Conservation (phyloP, 35 echinoderm and acorn worm genomes). For the Acanthaster planci region DNA sequence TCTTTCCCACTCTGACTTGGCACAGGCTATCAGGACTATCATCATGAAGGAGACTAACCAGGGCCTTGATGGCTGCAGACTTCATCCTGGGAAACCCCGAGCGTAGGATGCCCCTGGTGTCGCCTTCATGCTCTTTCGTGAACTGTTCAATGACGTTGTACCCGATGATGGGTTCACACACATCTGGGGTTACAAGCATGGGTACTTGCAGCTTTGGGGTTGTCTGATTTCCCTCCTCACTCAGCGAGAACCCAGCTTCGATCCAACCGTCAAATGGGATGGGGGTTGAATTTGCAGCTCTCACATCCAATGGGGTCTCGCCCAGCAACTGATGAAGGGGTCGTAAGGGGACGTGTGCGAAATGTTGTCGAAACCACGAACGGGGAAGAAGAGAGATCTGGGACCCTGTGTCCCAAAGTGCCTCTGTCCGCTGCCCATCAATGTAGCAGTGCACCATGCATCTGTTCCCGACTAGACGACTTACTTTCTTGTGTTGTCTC, state of each 20-base stretch:
- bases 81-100: background rate
- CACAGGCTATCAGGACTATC: background rate
- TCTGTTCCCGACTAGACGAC: background rate
- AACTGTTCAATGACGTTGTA: background rate
- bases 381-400: background rate
- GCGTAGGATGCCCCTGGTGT: background rate
- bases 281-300: background rate
- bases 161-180: background rate
- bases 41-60: background rate
- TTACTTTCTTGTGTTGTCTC: background rate
- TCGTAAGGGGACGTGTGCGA: background rate
- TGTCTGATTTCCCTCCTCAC: background rate
- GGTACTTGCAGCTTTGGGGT: background rate
- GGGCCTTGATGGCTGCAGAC: background rate
- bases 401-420: constrained; percentile 3
- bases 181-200: background rate
- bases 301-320: background rate
- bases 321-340: background rate
- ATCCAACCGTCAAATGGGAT: background rate
- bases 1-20: background rate
- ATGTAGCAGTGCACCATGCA: background rate
- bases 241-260: background rate
- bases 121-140: background rate
- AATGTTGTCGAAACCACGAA: background rate
- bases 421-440: background rate